Evolutionary conservation across 1,140 invertebrate species (phyloP).

Genomic region (Drosophila grimshawi): DNA sequence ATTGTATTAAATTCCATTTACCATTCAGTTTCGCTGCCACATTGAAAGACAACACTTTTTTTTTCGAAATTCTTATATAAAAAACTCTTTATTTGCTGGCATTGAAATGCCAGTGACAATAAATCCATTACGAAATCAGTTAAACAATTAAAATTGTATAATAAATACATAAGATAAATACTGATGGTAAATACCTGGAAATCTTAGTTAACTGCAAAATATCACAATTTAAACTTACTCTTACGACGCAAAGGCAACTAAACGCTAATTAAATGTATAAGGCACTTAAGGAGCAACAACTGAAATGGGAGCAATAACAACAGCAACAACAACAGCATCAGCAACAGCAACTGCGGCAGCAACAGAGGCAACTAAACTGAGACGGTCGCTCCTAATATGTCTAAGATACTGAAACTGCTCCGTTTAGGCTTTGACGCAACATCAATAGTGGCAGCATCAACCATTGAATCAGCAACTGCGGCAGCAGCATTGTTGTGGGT

Average conservation of each 20-base stretch:
- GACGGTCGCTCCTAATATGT: slow-evolving; percentile 71
- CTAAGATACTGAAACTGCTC: slow-evolving; percentile 77
- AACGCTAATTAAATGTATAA: slow-evolving; percentile 82
- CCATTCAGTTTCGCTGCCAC: no score
- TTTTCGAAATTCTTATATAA: slow-evolving; percentile 20
- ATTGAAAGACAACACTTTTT: slow-evolving; percentile 6
- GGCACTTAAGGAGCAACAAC: slow-evolving; percentile 48
- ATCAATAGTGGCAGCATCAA: slow-evolving; percentile 12
- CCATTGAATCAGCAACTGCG: slow-evolving; percentile 2
- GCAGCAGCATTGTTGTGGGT: slow-evolving; percentile 14
- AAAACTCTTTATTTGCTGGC: slow-evolving; percentile 68
- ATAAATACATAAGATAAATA: slow-evolving; percentile 80
- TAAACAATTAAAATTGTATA: slow-evolving; percentile 82
- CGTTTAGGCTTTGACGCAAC: slow-evolving; percentile 63
- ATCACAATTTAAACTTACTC: slow-evolving; percentile 73
- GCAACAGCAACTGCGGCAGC: no score
- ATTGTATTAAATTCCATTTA: no score
- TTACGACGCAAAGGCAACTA: slow-evolving; percentile 59
- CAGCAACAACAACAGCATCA: slow-evolving; percentile 3
- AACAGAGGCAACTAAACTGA: slow-evolving; percentile 44
- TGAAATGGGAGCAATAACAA: slow-evolving; percentile 62
- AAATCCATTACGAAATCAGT: slow-evolving; percentile 81
- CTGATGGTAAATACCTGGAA: slow-evolving; percentile 79
- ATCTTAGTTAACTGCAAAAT: slow-evolving; percentile 83
- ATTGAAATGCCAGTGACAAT: slow-evolving; percentile 78